Evolutionary conservation across 2,113 vertebrate genomes (phyloP).

Genomic region (Rousettus leschenaultii): DNA sequence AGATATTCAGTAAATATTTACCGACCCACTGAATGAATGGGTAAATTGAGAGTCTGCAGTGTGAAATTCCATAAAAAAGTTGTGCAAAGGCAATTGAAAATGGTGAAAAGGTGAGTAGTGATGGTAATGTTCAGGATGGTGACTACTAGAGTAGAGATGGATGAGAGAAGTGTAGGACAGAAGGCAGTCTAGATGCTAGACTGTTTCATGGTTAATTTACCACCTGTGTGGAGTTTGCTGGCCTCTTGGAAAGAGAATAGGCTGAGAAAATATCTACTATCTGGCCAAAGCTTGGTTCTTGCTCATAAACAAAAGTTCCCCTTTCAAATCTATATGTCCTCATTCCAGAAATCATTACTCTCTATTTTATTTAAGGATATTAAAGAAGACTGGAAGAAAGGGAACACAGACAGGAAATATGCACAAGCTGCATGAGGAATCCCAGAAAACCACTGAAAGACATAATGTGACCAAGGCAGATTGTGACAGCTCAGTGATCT

Average conservation of each 20-base stretch:
- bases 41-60: background rate
- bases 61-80: background rate
- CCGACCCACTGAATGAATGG: background rate
- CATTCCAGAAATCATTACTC: background rate
- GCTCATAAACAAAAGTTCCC: background rate
- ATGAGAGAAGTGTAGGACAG: background rate
- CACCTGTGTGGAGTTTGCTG: no score
- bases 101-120: background rate
- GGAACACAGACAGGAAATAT: background rate
- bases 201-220: accelerated
- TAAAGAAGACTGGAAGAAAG: background rate
- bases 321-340: background rate
- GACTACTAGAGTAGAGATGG: accelerated
- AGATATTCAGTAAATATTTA: background rate
- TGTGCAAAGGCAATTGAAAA: background rate
- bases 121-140: accelerated
- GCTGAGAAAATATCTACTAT: background rate
- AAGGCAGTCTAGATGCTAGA: background rate
- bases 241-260: background rate
- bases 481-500: accelerated
- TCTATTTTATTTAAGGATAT: background rate
- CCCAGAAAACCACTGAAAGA: background rate
- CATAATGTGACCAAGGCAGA: accelerated
- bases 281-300: background rate
- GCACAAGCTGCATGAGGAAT: no score